These are phyloP conservation scores for Apodemus speciosus DNA, from an alignment of 2,113 vertebrate genomes.

Conservation along the genomic window DNA sequence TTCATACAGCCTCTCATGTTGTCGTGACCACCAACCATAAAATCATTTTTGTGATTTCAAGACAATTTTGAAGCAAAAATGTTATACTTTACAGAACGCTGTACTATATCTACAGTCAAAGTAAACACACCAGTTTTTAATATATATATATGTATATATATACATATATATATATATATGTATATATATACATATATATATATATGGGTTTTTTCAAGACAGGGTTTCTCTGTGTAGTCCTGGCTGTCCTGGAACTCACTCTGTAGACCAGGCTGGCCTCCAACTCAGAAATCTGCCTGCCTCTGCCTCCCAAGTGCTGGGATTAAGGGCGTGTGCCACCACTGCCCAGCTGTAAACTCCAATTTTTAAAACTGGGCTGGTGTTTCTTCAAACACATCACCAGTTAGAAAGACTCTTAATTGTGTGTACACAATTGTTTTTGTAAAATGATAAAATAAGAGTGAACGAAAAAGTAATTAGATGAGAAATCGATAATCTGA, in stretches of 20 bases:
- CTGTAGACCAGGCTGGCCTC: no score
- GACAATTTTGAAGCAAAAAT: slow-evolving; percentile 38
- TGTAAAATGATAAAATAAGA: background rate
- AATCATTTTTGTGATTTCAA: background rate
- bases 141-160: no score
- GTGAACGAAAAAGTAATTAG: background rate
- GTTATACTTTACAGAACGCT: background rate
- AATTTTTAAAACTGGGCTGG: background rate
- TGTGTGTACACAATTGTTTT: background rate
- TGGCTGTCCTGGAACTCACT: no score
- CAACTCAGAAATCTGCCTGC: no score
- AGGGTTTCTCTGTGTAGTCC: no score
- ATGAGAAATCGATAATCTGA: background rate
- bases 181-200: no score
- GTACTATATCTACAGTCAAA: background rate
- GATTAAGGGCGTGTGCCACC: no score
- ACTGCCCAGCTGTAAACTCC: background rate
- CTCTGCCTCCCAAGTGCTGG: no score
- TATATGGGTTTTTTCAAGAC: no score
- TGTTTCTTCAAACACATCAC: background rate
- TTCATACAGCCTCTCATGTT: background rate
- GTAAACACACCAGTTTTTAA: background rate
- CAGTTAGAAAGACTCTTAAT: background rate
- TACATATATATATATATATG: no score
- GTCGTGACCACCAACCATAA: background rate